Evolutionary conservation across 2,113 vertebrate genomes (phyloP).

Genomic region (Pangasianodon gigas): DNA sequence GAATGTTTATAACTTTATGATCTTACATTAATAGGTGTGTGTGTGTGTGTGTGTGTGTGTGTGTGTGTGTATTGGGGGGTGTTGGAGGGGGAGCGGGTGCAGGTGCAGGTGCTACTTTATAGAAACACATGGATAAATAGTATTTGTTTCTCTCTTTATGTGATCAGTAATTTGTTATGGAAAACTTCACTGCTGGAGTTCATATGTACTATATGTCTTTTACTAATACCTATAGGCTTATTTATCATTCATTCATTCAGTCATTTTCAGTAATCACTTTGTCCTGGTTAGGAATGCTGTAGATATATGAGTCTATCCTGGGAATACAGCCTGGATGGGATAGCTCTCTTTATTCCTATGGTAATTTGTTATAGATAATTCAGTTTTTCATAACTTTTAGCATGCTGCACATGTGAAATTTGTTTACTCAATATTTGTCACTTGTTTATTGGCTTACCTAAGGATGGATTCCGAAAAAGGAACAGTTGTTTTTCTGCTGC

Average conservation of each 20-base stretch:
- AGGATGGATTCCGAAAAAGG: neutral
- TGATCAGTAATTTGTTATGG: slow-evolving; percentile 52
- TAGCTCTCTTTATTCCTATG: neutral
- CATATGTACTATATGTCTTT: neutral
- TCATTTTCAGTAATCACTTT: neutral
- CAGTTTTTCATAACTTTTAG: neutral
- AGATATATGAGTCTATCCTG: neutral
- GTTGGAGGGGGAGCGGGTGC: neutral
- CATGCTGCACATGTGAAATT: neutral
- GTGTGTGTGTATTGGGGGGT: neutral
- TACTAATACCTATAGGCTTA: slow-evolving; percentile 47
- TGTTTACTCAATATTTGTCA: neutral
- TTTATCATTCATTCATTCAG: neutral
- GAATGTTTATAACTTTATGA: slow-evolving; percentile 72
- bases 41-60: neutral
- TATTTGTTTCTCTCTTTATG: slow-evolving; percentile 50
- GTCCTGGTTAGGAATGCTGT: neutral
- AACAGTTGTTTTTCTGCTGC: neutral
- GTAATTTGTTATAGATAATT: slow-evolving; percentile 60
- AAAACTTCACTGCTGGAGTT: neutral
- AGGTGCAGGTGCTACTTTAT: slow-evolving; percentile 49
- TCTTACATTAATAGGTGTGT: slow-evolving; percentile 40
- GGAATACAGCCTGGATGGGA: neutral
- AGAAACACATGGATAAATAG: slow-evolving; percentile 57
- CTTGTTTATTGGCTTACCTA: neutral